Conservation (phyloP, 2,797 vertebrate species). For the Mionectes olivaceus region DNA sequence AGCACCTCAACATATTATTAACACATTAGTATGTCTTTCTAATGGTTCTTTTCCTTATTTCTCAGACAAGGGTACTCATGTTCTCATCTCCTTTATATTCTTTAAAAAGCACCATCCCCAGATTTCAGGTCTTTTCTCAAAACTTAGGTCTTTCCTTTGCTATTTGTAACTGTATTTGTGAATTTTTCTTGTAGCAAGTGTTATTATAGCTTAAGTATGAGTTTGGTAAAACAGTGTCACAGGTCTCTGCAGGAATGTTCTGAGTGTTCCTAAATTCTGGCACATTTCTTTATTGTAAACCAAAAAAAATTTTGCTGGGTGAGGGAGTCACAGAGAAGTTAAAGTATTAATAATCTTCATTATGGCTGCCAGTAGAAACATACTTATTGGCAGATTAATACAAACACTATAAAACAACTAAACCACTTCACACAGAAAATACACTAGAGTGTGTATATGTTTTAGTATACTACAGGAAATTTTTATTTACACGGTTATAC, state of each 20-base stretch:
- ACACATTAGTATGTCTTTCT: not conserved
- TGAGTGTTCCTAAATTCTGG: not conserved
- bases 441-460: fast-evolving
- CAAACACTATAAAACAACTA: not conserved
- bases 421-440: not conserved
- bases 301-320: not conserved
- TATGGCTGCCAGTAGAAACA: not conserved
- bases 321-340: not conserved
- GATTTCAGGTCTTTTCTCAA: not conserved
- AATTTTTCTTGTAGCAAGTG: not conserved
- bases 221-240: not conserved
- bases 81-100: not conserved
- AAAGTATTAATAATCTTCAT: not conserved
- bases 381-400: not conserved
- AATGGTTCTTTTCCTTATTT: not conserved
- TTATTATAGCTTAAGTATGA: not conserved
- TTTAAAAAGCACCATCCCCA: not conserved
- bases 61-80: not conserved
- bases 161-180: not conserved
- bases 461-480: not conserved
- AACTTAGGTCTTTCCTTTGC: not conserved
- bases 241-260: not conserved
- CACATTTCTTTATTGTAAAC: not conserved
- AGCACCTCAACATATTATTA: not conserved
- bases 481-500: not conserved